These are phyloP conservation scores for Cyclopterus lumpus DNA, from an alignment of 2,797 vertebrate species.

Conservation along the genomic window DNA sequence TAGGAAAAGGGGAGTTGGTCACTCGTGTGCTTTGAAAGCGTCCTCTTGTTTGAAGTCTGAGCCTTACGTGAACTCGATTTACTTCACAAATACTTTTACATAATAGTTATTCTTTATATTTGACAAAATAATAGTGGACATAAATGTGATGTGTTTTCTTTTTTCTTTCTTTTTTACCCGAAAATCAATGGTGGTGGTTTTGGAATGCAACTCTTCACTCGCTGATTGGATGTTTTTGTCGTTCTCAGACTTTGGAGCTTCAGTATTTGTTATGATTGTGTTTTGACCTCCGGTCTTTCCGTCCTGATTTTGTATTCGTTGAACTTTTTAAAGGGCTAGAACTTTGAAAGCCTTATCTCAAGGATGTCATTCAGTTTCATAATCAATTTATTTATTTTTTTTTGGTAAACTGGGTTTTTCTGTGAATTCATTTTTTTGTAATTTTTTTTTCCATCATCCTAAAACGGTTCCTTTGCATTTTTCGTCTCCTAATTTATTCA, in stretches of 20 bases:
- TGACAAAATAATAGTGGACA: neutral
- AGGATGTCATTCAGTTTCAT: constrained; percentile 58
- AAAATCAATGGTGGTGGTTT: neutral
- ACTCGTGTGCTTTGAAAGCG: constrained; percentile 14
- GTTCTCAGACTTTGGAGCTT: constrained; percentile 28
- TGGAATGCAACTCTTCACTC: constrained; percentile 5
- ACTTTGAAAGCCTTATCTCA: constrained; percentile 65
- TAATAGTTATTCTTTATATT: neutral
- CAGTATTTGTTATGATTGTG: constrained; percentile 60
- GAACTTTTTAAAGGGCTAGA: constrained; percentile 64
- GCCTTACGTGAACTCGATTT: constrained; percentile 20
- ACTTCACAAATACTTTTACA: neutral
- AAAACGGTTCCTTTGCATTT: constrained; percentile 26
- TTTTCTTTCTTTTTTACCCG: neutral
- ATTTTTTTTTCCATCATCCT: constrained; percentile 17
- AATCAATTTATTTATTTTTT: constrained; percentile 12
- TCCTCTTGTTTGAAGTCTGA: constrained; percentile 34
- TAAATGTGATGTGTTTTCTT: neutral
- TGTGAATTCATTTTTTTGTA: constrained; percentile 50
- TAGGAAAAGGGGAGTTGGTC: constrained; percentile 69
- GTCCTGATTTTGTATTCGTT: constrained; percentile 53
- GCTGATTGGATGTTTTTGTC: constrained; percentile 6
- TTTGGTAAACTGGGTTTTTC: constrained; percentile 28
- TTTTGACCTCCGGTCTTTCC: constrained; percentile 55
- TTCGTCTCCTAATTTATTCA: constrained; percentile 59